These are phyloP conservation scores for Cheilosia soror DNA, from an alignment of 2,888 invertebrate genomes.

Conservation along the genomic window DNA sequence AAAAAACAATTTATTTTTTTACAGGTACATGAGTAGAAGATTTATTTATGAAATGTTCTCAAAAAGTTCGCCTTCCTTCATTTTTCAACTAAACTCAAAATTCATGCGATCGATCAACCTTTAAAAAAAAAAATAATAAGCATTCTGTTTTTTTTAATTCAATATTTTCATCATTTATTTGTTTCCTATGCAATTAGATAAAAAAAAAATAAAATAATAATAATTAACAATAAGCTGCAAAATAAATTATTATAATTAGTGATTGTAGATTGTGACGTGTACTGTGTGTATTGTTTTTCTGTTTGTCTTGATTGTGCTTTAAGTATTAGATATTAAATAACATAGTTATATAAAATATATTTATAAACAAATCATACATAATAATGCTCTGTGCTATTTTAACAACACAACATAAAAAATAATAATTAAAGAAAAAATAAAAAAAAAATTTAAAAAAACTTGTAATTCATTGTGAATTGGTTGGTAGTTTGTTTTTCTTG, in stretches of 20 bases:
- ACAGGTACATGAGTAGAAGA: constrained; percentile 67
- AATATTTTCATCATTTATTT: constrained; percentile 69
- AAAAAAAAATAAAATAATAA: constrained; percentile 74
- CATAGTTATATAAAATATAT: constrained; percentile 57
- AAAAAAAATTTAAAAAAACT: constrained; percentile 2
- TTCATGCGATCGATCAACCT: constrained; percentile 9
- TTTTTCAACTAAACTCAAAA: constrained; percentile 8
- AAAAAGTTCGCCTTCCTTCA: background rate
- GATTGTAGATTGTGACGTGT: constrained; percentile 75
- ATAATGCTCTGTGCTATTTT: constrained; percentile 33
- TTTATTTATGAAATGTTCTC: constrained; percentile 51
- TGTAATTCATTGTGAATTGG: constrained; percentile 10
- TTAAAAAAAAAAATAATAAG: constrained; percentile 30
- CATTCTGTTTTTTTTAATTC: constrained; percentile 45
- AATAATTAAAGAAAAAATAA: constrained; percentile 56
- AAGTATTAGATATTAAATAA: constrained; percentile 75
- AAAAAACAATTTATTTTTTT: constrained; percentile 44
- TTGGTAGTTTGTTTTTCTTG: constrained; percentile 12
- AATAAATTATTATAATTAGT: constrained; percentile 76
- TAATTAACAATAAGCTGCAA: constrained; percentile 75
- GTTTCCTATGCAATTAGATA: constrained; percentile 74
- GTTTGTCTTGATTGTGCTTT: constrained; percentile 74
- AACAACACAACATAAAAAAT: constrained; percentile 55
- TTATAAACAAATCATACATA: constrained; percentile 52
- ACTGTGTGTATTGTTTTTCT: constrained; percentile 44